Base-by-base conservation (phyloP, 2,113 vertebrate genomes). In the Charina bottae region DNA sequence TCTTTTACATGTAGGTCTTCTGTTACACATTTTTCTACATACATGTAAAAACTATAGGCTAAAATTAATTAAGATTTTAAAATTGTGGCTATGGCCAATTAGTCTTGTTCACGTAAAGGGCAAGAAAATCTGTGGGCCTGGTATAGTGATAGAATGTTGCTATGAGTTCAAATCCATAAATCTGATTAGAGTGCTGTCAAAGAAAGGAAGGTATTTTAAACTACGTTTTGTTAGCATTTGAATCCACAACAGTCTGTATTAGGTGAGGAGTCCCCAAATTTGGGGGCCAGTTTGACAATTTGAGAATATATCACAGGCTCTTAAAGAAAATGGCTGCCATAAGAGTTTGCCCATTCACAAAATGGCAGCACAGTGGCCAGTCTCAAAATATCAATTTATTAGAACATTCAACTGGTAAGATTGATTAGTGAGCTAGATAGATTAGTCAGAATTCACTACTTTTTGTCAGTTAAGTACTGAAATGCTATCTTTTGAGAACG, bases 1-100 rank as follows among this genome's bases (percentile, higher is more conserved):
- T 2, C 84, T 94, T 90, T 55, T 90, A 91, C 88, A 72, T 17
- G 92, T 88, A 7, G 7, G 89, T 26, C 0, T 28, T 89, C 23
- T 10, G n/a, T 56, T 88, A 92, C 26, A 23, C 89, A 62, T 0
- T 0, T 78, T 91, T n/a, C 90, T 46, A 91, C 11, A 83, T 55
- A 90, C 6, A 83, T 55, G 42, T 54, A 86, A 91, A 94, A 93
- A 87, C 9, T 2, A 28, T 9, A 90, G 90, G 15, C 0, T 46
- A 53, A 53, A 1, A 5, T 87, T 88, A 72, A 72, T 17, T 33
- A 33, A 72, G 33, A 26, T n/a, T 88, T 92, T 89, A 93, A 58
- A 23, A 90, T n/a, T 53, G 23, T 28, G 2, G 17, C 3, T 55
- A 10, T 92, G 87, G 13, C 68, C n/a, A 72, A 24, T n/a, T 49